phyloP scores from a whole-genome alignment of 1,140 invertebrate genomes.

The Hyphantria cunea region DNA sequence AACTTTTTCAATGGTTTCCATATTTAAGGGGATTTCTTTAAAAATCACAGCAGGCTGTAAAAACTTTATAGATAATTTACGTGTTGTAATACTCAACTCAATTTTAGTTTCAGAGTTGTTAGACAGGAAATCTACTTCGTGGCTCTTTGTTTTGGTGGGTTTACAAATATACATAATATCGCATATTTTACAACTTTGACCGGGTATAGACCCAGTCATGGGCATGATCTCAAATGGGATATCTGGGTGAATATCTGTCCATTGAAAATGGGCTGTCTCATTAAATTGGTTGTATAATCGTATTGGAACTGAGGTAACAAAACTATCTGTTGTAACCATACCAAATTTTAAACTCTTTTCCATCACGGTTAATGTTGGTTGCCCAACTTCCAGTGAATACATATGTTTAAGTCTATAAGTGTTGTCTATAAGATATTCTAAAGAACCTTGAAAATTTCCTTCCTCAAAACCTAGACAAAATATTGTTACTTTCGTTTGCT shows the following conservation, averaged over 20 bases:
- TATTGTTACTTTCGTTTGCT: conserved; percentile 45
- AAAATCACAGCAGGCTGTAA: conserved; percentile 59
- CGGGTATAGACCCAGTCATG: conserved; percentile 47
- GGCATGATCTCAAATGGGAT: conserved; percentile 68
- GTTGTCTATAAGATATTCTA: conserved; percentile 60
- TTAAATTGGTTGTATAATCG: conserved; percentile 68
- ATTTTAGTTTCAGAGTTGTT: conserved; percentile 43
- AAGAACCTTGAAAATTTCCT: conserved; percentile 49
- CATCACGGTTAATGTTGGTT: conserved; percentile 53
- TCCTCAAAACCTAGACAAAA: conserved; percentile 52
- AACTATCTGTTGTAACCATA: conserved; percentile 69
- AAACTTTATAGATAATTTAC: conserved; percentile 71
- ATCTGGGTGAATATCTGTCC: conserved; percentile 53
- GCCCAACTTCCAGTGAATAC: conserved; percentile 58
- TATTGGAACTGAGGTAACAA: conserved; percentile 63
- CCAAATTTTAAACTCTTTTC: conserved; percentile 73
- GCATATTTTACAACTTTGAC: conserved; percentile 60
- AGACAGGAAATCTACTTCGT: conserved; percentile 62
- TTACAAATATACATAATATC: conserved; percentile 61
- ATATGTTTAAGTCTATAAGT: conserved; percentile 54
- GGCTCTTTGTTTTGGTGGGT: conserved; percentile 61
- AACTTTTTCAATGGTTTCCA: conserved; percentile 62
- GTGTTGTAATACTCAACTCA: conserved; percentile 59
- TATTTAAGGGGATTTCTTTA: conserved; percentile 70
- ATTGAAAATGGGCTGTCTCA: conserved; percentile 56